phyloP scores from a whole-genome alignment of 1,140 invertebrate species.

The Calosoma granatense region DNA sequence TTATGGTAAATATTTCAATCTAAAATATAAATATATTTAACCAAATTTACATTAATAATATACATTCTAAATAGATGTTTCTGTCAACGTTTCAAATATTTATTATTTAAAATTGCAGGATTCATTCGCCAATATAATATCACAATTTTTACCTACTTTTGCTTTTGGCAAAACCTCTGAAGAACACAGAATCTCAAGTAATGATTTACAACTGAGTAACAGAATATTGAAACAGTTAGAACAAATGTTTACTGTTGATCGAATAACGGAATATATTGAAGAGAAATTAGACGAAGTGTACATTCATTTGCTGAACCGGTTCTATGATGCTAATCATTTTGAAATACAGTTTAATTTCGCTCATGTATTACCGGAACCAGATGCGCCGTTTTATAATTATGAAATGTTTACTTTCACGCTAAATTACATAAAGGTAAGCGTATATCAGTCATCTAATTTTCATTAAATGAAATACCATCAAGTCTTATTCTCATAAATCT shows the following conservation, averaged over 20 bases:
- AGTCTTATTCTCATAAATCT: too few relatives aligned
- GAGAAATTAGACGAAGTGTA: background rate
- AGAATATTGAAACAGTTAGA: background rate
- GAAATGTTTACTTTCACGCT: conserved; percentile 13
- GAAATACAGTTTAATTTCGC: conserved; percentile 19
- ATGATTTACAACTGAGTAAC: background rate
- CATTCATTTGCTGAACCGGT: conserved; percentile 22
- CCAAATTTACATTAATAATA: background rate
- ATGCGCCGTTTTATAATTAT: conserved; percentile 24
- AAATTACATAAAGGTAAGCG: conserved; percentile 14
- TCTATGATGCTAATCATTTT: conserved; percentile 33
- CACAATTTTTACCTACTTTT: conserved; percentile 23
- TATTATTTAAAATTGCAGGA: conserved; percentile 12
- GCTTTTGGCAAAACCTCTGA: conserved; percentile 4
- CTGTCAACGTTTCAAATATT: too few relatives aligned
- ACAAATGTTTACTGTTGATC: background rate
- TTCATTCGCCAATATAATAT: conserved; percentile 30
- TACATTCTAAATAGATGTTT: too few relatives aligned
- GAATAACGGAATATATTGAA: background rate
- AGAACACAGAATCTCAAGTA: background rate
- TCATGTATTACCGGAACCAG: conserved; percentile 18
- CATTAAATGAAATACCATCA: too few relatives aligned
- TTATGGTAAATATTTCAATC: conserved; percentile 25
- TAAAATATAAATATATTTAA: conserved; percentile 1
- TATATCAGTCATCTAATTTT: too few relatives aligned